phyloP scores from a whole-genome alignment of 2,113 vertebrate species.

The Bujurquina vittata region DNA sequence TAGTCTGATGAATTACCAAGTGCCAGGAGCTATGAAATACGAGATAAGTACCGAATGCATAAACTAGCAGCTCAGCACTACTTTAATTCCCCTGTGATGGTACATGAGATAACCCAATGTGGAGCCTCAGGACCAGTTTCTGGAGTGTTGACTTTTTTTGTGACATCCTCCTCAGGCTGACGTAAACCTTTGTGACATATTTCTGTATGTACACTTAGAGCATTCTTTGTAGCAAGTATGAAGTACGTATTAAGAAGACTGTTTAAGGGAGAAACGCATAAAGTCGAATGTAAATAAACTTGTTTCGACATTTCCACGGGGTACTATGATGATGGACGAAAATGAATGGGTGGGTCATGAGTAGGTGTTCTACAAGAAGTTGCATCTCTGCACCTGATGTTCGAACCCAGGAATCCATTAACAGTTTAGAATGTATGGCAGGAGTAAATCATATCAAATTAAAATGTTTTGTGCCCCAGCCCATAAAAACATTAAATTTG shows the following conservation, averaged over 20 bases:
- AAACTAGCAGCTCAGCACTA: background rate
- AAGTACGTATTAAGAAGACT: background rate
- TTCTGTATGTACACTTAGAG: background rate
- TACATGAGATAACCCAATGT: background rate
- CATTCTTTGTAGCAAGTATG: background rate
- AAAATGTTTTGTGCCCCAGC: background rate
- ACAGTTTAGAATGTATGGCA: background rate
- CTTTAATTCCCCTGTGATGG: background rate
- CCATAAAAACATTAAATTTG: background rate
- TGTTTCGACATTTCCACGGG: background rate
- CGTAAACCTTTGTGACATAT: background rate
- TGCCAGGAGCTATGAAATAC: background rate
- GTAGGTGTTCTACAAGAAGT: too few relatives aligned
- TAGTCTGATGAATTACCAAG: background rate
- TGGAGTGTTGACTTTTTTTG: background rate
- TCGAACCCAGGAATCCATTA: background rate
- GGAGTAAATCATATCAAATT: too few relatives aligned
- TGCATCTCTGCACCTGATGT: too few relatives aligned
- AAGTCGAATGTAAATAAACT: background rate
- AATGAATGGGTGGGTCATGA: background rate
- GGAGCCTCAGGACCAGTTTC: background rate
- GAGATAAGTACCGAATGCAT: background rate
- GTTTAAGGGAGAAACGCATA: background rate
- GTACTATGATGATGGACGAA: background rate
- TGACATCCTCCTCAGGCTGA: conserved; percentile 13